Conservation (phyloP, 2,797 vertebrate species). For the Neostethus bicornis region DNA sequence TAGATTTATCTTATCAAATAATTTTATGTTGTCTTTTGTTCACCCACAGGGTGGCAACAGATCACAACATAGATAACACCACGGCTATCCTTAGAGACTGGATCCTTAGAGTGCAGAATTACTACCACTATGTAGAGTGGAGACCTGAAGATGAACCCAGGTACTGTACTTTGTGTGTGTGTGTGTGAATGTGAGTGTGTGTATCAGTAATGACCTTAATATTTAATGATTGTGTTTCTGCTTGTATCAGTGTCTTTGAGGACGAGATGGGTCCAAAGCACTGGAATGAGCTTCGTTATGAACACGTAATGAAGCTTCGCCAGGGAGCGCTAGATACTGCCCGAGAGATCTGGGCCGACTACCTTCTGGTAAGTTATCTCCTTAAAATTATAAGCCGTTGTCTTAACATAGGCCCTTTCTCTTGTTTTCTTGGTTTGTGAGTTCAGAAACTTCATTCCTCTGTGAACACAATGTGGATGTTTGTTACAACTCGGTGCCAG, state of each 20-base stretch:
- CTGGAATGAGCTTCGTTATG: constrained; percentile 86
- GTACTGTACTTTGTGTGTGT: constrained; percentile 50
- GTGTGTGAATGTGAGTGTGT: constrained; percentile 1
- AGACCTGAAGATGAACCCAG: constrained; percentile 84
- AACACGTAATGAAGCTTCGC: constrained; percentile 89
- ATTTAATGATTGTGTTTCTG: constrained; percentile 29
- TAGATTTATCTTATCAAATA: no score
- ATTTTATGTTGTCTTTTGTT: not conserved
- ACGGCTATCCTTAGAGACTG: constrained; percentile 85
- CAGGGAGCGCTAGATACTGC: constrained; percentile 88
- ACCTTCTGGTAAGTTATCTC: constrained; percentile 82
- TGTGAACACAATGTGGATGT: not conserved
- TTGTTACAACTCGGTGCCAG: not conserved
- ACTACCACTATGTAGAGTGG: constrained; percentile 93
- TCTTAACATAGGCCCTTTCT: not conserved
- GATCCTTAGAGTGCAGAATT: constrained; percentile 84
- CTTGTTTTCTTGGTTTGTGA: not conserved
- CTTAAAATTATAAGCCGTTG: not conserved
- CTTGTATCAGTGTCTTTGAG: constrained; percentile 63
- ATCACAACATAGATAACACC: constrained; percentile 89
- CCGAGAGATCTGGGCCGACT: constrained; percentile 89
- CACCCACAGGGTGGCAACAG: constrained; percentile 87
- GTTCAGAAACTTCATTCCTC: not conserved
- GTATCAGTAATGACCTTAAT: constrained; percentile 1
- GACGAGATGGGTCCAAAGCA: constrained; percentile 89